phyloP scores from a whole-genome alignment of 2,797 vertebrate species.

The Sebastes steindachneri region DNA sequence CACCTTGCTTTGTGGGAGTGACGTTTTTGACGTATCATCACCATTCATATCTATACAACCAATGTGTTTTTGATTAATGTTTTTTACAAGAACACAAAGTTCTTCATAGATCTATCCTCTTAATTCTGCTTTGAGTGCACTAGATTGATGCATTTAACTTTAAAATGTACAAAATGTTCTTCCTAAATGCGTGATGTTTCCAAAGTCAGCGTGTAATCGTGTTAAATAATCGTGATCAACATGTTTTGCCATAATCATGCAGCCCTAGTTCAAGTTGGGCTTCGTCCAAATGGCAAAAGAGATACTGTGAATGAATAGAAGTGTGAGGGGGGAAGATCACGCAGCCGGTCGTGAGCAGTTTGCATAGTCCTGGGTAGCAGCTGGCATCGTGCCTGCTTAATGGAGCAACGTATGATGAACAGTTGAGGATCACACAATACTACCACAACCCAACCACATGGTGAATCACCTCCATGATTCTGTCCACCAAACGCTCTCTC shows the following conservation, averaged over 20 bases:
- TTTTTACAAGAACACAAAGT: neutral
- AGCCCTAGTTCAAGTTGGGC: neutral
- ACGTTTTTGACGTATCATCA: neutral
- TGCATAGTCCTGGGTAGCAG: conserved; percentile 32
- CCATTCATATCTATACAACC: neutral
- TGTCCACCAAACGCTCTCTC: conserved; percentile 37
- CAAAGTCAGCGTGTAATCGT: neutral
- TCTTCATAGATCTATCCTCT: neutral
- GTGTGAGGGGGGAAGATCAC: neutral
- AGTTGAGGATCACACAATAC: conserved; percentile 27
- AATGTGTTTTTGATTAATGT: neutral
- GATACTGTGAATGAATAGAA: conserved; percentile 26
- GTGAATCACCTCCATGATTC: conserved; percentile 54
- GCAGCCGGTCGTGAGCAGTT: conserved; percentile 12
- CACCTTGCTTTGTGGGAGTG: no score
- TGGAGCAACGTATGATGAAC: conserved; percentile 49
- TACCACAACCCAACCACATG: conserved; percentile 11
- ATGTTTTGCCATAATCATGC: no score
- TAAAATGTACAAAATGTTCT: neutral
- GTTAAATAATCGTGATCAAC: neutral
- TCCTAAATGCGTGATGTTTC: neutral
- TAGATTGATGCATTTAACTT: neutral
- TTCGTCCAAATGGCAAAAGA: conserved; percentile 7
- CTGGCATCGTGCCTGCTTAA: conserved; percentile 60
- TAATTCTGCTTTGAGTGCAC: neutral